These are phyloP conservation scores for Zaprionus inermis DNA, from an alignment of 1,140 invertebrate genomes.

Conservation along the genomic window DNA sequence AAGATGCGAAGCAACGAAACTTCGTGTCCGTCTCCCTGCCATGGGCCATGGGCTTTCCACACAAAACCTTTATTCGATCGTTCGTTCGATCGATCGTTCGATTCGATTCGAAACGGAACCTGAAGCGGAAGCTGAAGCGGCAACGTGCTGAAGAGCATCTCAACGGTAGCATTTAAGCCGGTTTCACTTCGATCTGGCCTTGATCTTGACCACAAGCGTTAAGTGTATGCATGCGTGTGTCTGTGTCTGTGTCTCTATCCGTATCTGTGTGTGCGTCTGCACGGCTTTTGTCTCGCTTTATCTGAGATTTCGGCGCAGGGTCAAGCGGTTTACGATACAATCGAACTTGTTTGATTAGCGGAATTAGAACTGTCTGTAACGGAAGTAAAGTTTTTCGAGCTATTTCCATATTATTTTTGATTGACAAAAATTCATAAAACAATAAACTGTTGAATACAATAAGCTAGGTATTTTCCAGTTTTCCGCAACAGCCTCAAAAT, in stretches of 20 bases:
- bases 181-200: conserved; percentile 53
- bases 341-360: conserved; percentile 10
- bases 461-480: conserved; percentile 6
- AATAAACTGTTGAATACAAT: too few species aligned
- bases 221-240: conserved; percentile 6
- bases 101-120: conserved; percentile 63
- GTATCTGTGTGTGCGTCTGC: background rate
- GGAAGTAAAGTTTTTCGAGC: background rate
- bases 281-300: background rate
- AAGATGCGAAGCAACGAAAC: conserved; percentile 20
- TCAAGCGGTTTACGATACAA: conserved; percentile 21
- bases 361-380: conserved; percentile 11
- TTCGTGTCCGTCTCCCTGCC: background rate
- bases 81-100: conserved; percentile 53
- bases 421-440: background rate
- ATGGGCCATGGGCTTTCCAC: conserved; percentile 42
- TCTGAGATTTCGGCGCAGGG: conserved; percentile 38
- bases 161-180: conserved; percentile 64
- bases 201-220: conserved; percentile 76
- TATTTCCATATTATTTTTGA: background rate
- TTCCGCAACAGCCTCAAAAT: conserved; percentile 33
- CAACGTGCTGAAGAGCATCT: conserved; percentile 66
- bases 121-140: conserved; percentile 62
- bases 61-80: conserved; percentile 65
- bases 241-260: background rate